Evolutionary conservation across 2,797 vertebrate genomes (phyloP).

Genomic region (Acanthornis magna): DNA sequence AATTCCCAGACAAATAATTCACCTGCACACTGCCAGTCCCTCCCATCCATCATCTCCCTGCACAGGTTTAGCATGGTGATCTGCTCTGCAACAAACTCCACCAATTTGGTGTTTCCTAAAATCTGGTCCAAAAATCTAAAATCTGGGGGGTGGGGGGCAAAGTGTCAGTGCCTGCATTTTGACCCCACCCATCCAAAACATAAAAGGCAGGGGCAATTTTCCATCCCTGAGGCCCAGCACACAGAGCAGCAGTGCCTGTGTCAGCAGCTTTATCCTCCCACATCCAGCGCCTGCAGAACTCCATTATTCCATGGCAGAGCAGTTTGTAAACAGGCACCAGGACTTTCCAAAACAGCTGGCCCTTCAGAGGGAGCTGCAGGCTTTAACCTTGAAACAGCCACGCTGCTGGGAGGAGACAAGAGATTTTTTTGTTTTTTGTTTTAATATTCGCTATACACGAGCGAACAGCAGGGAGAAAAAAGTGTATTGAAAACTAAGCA

Average conservation of each 20-base stretch:
- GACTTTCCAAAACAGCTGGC: neutral
- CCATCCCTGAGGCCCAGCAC: neutral
- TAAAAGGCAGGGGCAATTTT: neutral
- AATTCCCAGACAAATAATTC: neutral
- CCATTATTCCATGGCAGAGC: neutral
- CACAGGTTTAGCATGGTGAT: neutral
- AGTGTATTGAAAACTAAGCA: neutral
- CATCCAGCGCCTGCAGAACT: neutral
- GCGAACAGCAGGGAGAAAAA: neutral
- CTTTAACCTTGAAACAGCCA: conserved; percentile 31
- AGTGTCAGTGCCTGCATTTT: neutral
- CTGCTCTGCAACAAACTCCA: neutral
- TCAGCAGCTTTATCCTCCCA: conserved; percentile 37
- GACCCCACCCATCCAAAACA: neutral
- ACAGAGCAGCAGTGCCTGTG: neutral
- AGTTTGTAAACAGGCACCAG: conserved; percentile 29
- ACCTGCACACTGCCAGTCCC: neutral
- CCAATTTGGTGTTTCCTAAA: neutral
- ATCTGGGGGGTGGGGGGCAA: no score
- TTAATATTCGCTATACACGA: neutral
- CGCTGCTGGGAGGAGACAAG: neutral
- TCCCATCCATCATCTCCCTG: neutral
- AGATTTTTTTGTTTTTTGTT: neutral
- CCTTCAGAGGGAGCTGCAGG: neutral
- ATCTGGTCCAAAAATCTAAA: neutral